Percentiles rank a stretch among this genome's conserved stretches.
These are phyloP conservation scores for Marisa cornuarietis DNA, from an alignment of 1,140 invertebrate genomes.

Conservation along the genomic window DNA sequence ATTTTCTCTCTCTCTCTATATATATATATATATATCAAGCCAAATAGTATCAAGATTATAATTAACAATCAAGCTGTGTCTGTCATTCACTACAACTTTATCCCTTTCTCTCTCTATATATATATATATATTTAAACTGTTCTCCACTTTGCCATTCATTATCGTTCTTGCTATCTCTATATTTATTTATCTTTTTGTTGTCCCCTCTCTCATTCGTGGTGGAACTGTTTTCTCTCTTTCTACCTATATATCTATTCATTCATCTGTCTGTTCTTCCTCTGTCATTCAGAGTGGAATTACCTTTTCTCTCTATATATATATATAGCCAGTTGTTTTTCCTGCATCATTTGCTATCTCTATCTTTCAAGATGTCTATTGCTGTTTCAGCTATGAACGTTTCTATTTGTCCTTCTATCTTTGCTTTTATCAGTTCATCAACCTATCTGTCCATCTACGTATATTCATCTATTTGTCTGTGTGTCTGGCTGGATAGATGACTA, in stretches of 20 bases:
- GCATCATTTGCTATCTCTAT: slow-evolving; percentile 52
- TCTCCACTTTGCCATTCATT: not conserved
- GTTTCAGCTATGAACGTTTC: not conserved
- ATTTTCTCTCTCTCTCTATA: no score
- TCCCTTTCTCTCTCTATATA: no score
- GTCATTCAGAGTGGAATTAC: slow-evolving; percentile 23
- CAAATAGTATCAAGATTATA: no score
- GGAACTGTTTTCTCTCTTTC: not conserved
- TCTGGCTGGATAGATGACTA: no score
- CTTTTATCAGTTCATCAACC: not conserved
- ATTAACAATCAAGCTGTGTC: no score
- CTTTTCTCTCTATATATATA: slow-evolving; percentile 52
- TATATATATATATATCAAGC: no score
- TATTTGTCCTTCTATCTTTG: not conserved
- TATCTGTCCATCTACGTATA: no score
- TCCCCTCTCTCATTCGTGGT: not conserved
- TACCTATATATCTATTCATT: slow-evolving; percentile 22
- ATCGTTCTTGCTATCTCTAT: not conserved
- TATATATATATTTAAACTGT: no score
- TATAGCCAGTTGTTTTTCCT: slow-evolving; percentile 53
- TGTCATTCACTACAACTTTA: no score
- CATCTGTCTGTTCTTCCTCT: slow-evolving; percentile 47
- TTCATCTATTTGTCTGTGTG: no score
- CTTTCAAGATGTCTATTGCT: slow-evolving; percentile 52
- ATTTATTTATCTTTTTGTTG: not conserved